Base-by-base conservation (phyloP, 2,113 vertebrate species). In the Pachypanchax playfairii region DNA sequence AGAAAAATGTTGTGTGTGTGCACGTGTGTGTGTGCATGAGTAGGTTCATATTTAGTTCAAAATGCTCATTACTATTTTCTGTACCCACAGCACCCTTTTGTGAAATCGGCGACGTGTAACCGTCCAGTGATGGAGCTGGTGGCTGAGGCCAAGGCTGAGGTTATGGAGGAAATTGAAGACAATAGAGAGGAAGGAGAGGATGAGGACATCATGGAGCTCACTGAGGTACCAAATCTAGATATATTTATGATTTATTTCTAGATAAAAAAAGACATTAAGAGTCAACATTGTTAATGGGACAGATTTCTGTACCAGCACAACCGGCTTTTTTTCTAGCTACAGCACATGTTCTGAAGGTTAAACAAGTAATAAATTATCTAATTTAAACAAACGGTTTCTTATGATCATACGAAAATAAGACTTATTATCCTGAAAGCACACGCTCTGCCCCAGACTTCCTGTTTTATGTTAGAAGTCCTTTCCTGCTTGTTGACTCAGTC, bases 71-170 rank as follows among this genome's bases (percentile, higher is more conserved):
- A 29, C 10, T 41, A 7, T 10, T 42, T 17, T 6, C 6, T 57
- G 9, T 77, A 12, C 60, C 68, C 31, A 46, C 83, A 98, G 97
- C 97, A 98, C 28, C 94, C 42, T 18, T 98, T 98, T 0, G 91
- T 98, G 74, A 94, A 77, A 56, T 91, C 89, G 0, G 84, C 94
- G 83, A 93, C 83, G 59, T 92, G 82, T 0, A 97, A 95, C 88
- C 93, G 93, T 46, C 94, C 95, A 0, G 83, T 99, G 71, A 76
- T 93, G 5, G 96, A 98, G 80, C 93, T 99, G 88, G 96, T 99
- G 82, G 97, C 97, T 0, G 97, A 99, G 82, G 96, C 96, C 56
- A 99, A 98, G 80, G 97, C 97, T 0, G 97, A 99, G 77, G 96
- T 98, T 77, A 90, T 91, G 89, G 92, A 92, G 85, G 92, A 90